These are phyloP conservation scores for Sitophilus oryzae DNA, from an alignment of 1,140 invertebrate genomes.

Conservation along the genomic window DNA sequence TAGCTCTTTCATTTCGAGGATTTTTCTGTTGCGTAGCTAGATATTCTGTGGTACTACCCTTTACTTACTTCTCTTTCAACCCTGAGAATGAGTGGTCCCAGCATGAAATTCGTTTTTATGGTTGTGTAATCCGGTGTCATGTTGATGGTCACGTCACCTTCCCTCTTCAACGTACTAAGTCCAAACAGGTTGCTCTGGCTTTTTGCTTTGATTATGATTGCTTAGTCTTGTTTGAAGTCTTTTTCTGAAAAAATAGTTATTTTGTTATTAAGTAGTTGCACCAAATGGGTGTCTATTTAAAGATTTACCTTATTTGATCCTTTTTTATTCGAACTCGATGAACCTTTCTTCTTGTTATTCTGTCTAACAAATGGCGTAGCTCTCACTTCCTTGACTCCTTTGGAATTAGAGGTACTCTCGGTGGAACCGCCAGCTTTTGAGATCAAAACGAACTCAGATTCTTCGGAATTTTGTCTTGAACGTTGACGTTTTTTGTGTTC, in stretches of 20 bases:
- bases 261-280: too few species aligned
- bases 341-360: constrained; percentile 42
- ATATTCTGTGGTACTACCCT: too few species aligned
- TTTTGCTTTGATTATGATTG: constrained; percentile 50
- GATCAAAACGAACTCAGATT: constrained; percentile 38
- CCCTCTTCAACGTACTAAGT: constrained; percentile 64
- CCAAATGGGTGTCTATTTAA: too few species aligned
- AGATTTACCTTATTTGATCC: not conserved
- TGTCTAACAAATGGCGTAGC: constrained; percentile 15
- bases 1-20: too few species aligned
- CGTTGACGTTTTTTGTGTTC: not conserved
- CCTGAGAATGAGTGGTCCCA: constrained; percentile 70
- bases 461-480: constrained; percentile 3
- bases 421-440: constrained; percentile 34
- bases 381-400: constrained; percentile 13
- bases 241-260: not conserved
- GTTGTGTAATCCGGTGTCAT: constrained; percentile 72
- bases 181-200: constrained; percentile 74
- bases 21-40: too few species aligned
- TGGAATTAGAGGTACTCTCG: constrained; percentile 22
- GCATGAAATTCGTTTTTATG: constrained; percentile 70
- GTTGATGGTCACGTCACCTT: constrained; percentile 71
- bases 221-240: constrained; percentile 16
- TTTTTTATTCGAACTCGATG: constrained; percentile 43
- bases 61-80: constrained; percentile 68